A percentile compares a stretch with the other conserved stretches of the same genome.
These are phyloP conservation scores for Eledone cirrhosa DNA, from an alignment of 2,888 invertebrate species.

Conservation along the genomic window DNA sequence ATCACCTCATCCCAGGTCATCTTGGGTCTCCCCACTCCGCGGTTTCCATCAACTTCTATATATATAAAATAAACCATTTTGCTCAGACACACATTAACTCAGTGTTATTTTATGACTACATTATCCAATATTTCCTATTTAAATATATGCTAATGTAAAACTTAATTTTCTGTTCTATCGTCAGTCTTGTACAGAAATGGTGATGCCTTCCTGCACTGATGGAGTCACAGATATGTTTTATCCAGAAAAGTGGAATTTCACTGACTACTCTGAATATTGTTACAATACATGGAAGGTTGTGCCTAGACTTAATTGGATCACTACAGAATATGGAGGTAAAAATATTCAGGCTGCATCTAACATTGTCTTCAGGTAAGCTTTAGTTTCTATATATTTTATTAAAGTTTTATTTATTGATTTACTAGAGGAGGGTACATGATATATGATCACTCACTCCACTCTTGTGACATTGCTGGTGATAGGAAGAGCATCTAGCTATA, in stretches of 20 bases:
- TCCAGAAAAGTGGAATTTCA: slow-evolving; percentile 74
- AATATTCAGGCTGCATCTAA: slow-evolving; percentile 74
- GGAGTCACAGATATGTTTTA: slow-evolving; percentile 87
- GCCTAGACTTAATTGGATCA: slow-evolving; percentile 76
- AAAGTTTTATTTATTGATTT: background rate
- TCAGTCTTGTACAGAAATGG: slow-evolving; percentile 94
- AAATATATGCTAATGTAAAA: no score
- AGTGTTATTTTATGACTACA: no score
- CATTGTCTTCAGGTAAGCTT: slow-evolving; percentile 71
- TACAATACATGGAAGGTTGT: slow-evolving; percentile 75
- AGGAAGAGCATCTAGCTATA: no score
- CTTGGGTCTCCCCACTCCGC: no score
- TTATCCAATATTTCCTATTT: no score
- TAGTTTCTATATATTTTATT: background rate
- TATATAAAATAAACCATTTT: no score
- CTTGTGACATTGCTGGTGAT: no score
- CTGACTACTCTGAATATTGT: slow-evolving; percentile 71
- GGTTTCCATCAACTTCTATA: no score
- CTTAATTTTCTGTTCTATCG: background rate
- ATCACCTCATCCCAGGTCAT: no score
- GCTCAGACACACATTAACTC: no score
- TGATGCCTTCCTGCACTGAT: slow-evolving; percentile 90
- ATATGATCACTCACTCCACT: no score
- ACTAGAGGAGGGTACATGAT: no score
- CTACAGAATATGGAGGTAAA: slow-evolving; percentile 83